Conservation (phyloP, 2,113 vertebrate genomes). For the Parotia lawesii region DNA sequence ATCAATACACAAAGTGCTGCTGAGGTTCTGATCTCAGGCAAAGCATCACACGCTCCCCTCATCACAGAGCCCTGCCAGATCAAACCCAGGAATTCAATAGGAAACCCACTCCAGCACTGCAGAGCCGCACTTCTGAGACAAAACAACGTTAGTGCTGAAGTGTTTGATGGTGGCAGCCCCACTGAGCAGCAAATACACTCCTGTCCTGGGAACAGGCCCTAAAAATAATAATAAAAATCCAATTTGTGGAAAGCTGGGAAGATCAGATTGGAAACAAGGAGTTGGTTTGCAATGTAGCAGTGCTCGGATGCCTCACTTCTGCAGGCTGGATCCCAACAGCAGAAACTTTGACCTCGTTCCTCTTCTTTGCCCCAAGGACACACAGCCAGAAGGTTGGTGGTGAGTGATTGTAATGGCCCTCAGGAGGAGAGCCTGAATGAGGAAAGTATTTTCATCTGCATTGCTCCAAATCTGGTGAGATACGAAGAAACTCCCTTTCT, state of each 20-base stretch:
- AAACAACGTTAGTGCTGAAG: not conserved
- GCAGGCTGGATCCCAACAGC: not conserved
- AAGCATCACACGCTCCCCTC: not conserved
- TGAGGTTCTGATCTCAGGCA: constrained; percentile 45
- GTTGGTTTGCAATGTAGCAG: not conserved
- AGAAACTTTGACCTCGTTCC: not conserved
- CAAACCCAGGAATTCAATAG: constrained; percentile 15
- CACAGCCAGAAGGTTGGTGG: not conserved
- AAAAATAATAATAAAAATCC: not conserved
- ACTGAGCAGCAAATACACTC: not conserved
- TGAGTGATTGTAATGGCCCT: not conserved
- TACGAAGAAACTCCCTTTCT: not conserved
- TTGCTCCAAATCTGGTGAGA: not conserved
- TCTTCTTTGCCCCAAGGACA: not conserved
- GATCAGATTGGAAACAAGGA: not conserved
- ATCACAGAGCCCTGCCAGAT: not conserved
- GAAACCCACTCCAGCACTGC: not conserved
- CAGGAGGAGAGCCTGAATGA: not conserved
- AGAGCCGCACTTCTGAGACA: not conserved
- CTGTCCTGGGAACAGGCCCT: not conserved
- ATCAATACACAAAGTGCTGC: constrained; percentile 29
- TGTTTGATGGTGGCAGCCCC: not conserved
- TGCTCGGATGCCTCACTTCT: not conserved
- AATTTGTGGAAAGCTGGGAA: rapidly evolving
- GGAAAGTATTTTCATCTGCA: not conserved